Evolutionary conservation across 2,797 vertebrate species (phyloP), one percentile per base, ranked within the genome.

Genomic region (Pangasius macronema): DNA sequence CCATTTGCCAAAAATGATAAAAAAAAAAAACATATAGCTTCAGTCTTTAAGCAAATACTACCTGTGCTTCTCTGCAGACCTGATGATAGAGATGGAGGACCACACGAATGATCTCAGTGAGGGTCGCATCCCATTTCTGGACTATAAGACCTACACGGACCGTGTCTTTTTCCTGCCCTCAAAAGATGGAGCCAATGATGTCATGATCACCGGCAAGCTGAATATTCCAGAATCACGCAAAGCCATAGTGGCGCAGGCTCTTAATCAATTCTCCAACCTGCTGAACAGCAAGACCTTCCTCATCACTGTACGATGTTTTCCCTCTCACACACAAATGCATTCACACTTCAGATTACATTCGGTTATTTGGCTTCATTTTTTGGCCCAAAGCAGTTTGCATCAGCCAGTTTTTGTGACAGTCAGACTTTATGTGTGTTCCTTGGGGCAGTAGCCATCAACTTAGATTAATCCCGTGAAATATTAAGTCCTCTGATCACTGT

Each of bases 221-320:
- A 96, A 99, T 91, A 99, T 99, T 92, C 98, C 99, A 0, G 97
- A 97, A 93, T 95, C 96, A 0, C 96, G 98, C 46, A 93, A 94
- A 80, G 96, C 96, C 24, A 95, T 89, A 0, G 96, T 99, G 89
- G 96, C 95, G n/a, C 97, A 97, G 92, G 97, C 97, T 0, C 96
- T 99, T 87, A 98, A 98, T 94, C 98, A 99, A 93, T 99, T 99
- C 93, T 99, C 98, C 91, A 99, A 99, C 93, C 97, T 99, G 59
- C 97, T 99, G 85, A 99, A 99, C 91, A 99, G 97, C 95, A 99
- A 99, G 95, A 98, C 98, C 36, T 99, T 99, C 93, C 98, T 99
- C 88, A 98, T 98, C 89, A 91, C 89, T 72, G 90, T 92, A 91
- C 7, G 72, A 87, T 22, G 88, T 36, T 90, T 13, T 86, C 10